Evolutionary conservation across 2,113 vertebrate genomes (phyloP).

Genomic region (Semnopithecus entellus): DNA sequence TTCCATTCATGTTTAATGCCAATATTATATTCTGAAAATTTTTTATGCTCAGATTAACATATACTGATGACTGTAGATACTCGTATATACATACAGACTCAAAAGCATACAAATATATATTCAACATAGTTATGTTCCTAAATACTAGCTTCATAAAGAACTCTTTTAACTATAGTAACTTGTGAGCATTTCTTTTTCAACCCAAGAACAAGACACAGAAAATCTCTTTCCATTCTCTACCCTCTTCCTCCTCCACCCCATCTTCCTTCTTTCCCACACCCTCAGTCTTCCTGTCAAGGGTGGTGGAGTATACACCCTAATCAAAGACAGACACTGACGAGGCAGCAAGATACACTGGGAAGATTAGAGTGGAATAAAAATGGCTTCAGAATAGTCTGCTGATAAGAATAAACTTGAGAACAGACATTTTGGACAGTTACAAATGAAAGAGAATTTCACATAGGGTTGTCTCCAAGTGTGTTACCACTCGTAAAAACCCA

Average conservation of each 20-base stretch:
- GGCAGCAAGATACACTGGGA: background rate
- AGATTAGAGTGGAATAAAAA: background rate
- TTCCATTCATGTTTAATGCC: background rate
- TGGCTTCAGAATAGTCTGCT: background rate
- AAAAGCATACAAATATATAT: background rate
- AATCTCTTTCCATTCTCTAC: background rate
- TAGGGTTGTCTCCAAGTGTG: background rate
- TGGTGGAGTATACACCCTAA: conserved; percentile 1
- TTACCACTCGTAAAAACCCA: background rate
- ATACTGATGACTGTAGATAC: background rate
- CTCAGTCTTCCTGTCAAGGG: conserved; percentile 53
- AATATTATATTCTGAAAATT: background rate
- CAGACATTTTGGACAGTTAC: conserved; percentile 36
- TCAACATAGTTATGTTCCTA: background rate
- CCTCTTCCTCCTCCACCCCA: background rate
- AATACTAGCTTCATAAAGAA: background rate
- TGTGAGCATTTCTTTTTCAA: background rate
- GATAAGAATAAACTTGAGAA: conserved; percentile 40
- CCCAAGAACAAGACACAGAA: background rate
- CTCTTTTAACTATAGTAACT: background rate
- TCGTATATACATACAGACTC: background rate
- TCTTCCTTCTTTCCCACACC: background rate
- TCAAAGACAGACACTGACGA: conserved; percentile 24
- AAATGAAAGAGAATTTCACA: conserved; percentile 38
- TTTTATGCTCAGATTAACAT: background rate